These are phyloP conservation scores for Cladopsammia gracilis DNA, from an alignment of 64 coral and sea anemone species.

Conservation along the genomic window DNA sequence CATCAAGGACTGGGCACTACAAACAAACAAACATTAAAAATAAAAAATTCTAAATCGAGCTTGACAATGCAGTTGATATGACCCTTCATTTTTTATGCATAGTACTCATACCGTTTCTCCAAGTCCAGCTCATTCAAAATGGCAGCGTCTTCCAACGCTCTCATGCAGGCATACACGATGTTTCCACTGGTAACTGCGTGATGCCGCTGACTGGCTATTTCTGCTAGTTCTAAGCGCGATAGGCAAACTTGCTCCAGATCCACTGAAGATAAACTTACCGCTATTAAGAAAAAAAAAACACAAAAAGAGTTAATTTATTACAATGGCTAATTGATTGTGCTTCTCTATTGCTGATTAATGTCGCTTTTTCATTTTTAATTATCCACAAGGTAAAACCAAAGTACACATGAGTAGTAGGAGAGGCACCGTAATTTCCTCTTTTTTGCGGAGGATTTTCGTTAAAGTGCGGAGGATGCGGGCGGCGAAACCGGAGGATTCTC, in stretches of 20 bases:
- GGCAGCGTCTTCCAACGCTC: conserved; percentile 89
- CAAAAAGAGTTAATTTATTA: background rate
- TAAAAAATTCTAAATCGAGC: background rate
- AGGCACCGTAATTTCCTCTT: no score
- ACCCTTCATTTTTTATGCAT: background rate
- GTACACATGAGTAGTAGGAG: no score
- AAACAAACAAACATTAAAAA: background rate
- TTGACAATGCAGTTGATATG: no score
- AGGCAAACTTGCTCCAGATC: conserved; percentile 84
- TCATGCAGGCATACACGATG: conserved; percentile 85
- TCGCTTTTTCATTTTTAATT: no score
- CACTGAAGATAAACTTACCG: conserved; percentile 55
- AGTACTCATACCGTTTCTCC: conserved; percentile 69
- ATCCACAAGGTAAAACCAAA: no score
- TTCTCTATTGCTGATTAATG: no score
- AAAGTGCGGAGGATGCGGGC: no score
- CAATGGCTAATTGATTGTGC: no score
- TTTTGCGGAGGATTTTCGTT: no score
- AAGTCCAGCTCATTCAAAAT: conserved; percentile 87
- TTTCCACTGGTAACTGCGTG: conserved; percentile 72
- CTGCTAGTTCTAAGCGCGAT: conserved; percentile 72
- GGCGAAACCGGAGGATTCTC: no score
- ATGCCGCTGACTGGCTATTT: conserved; percentile 69
- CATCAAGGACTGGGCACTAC: conserved; percentile 38
- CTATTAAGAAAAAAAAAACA: conserved; percentile 6